These are phyloP conservation scores for Rosalia funebris DNA, from an alignment of 2,888 invertebrate species.

Conservation along the genomic window DNA sequence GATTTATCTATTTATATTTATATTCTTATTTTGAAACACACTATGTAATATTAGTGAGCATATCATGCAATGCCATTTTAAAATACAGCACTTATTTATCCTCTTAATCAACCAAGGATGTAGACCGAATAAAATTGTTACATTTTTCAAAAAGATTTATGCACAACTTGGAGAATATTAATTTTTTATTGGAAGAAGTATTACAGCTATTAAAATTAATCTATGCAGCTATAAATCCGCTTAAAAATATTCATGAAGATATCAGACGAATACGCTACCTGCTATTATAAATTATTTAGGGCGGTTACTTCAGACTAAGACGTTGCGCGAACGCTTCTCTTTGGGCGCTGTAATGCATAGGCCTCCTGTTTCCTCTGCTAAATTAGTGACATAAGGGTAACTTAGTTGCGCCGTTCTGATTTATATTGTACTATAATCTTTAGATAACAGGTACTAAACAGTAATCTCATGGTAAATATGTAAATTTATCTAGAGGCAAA, in stretches of 20 bases:
- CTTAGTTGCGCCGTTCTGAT: background rate
- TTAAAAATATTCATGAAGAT: slow-evolving; percentile 44
- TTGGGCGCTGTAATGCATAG: background rate
- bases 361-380: background rate
- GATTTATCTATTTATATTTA: no score
- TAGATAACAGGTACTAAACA: background rate
- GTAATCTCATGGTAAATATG: background rate
- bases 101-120: background rate
- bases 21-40: no score
- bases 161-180: slow-evolving; percentile 3
- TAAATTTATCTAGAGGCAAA: background rate
- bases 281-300: slow-evolving; percentile 54
- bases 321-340: slow-evolving; percentile 42
- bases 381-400: background rate
- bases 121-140: background rate
- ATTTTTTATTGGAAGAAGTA: slow-evolving; percentile 10
- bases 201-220: slow-evolving; percentile 47
- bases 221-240: slow-evolving; percentile 47
- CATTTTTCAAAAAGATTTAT: slow-evolving; percentile 2
- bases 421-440: background rate
- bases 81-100: no score
- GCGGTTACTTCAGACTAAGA: slow-evolving; percentile 54
- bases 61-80: no score
- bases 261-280: slow-evolving; percentile 49
- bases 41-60: no score